phyloP scores from a whole-genome alignment of 2,797 vertebrate species.

The Phalanger gymnotis region DNA sequence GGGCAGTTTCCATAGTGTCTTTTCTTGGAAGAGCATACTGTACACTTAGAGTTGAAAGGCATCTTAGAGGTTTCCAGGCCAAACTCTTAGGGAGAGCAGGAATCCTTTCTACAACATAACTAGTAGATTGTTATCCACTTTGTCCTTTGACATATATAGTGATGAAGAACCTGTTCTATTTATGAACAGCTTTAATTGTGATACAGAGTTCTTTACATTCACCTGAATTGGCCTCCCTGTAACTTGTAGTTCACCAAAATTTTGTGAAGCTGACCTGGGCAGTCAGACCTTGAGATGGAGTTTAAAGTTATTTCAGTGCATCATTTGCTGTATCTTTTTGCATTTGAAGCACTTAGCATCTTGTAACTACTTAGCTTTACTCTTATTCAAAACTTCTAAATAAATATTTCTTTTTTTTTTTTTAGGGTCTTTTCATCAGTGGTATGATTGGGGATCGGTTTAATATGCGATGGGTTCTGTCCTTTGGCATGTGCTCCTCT shows the following conservation, averaged over 20 bases:
- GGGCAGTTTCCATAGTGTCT: neutral
- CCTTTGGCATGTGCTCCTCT: slow-evolving; percentile 96
- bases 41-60: neutral
- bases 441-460: slow-evolving; percentile 94
- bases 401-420: slow-evolving; percentile 67
- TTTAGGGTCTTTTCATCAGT: slow-evolving; percentile 95
- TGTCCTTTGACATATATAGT: rapidly evolving
- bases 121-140: rapidly evolving
- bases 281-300: neutral
- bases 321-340: neutral
- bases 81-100: neutral
- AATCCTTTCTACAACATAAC: neutral
- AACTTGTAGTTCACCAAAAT: neutral
- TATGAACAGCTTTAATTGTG: neutral
- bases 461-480: slow-evolving; percentile 95
- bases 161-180: neutral
- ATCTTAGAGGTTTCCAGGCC: neutral
- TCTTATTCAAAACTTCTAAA: neutral
- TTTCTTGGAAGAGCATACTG: slow-evolving; percentile 25
- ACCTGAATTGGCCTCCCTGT: neutral
- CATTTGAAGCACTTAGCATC: neutral
- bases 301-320: neutral
- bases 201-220: neutral
- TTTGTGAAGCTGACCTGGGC: neutral
- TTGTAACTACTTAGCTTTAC: neutral